Evolutionary conservation across 2,888 invertebrate species (phyloP).

Genomic region (Agrotis ipsilon): DNA sequence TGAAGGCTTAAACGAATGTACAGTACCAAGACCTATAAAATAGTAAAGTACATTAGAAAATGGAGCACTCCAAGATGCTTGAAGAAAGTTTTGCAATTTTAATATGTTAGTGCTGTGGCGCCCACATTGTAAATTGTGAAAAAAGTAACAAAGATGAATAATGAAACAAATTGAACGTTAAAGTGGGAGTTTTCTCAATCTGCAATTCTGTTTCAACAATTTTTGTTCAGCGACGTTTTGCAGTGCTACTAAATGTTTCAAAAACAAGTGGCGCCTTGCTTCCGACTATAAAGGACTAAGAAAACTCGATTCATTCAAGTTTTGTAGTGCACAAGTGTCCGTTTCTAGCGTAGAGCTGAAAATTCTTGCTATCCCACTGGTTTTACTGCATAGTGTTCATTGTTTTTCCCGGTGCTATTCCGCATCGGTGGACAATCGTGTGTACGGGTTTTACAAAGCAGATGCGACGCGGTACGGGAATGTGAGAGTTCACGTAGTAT

Average conservation of each 20-base stretch:
- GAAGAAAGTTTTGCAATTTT: slow-evolving; percentile 11
- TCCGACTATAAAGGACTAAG: slow-evolving; percentile 9
- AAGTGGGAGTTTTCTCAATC: not conserved
- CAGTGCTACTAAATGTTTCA: slow-evolving; percentile 10
- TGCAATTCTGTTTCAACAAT: slow-evolving; percentile 1
- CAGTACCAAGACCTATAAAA: not conserved
- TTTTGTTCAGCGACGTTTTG: not conserved
- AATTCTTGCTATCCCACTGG: slow-evolving; percentile 20
- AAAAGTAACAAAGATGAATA: slow-evolving; percentile 13
- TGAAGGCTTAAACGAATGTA: not conserved
- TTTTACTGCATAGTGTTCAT: slow-evolving; percentile 41
- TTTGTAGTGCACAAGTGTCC: slow-evolving; percentile 14
- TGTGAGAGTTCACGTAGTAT: slow-evolving; percentile 14
- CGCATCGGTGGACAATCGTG: slow-evolving; percentile 8
- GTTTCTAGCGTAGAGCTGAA: slow-evolving; percentile 12
- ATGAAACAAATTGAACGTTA: slow-evolving; percentile 13
- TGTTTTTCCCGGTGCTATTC: slow-evolving; percentile 25
- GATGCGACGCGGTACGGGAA: slow-evolving; percentile 18
- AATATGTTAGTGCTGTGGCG: slow-evolving; percentile 3
- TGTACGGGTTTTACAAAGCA: slow-evolving; percentile 15
- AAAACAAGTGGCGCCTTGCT: slow-evolving; percentile 12
- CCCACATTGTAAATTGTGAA: slow-evolving; percentile 6
- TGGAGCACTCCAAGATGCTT: not conserved
- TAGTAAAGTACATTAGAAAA: not conserved
- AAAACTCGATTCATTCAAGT: slow-evolving; percentile 36